A percentile compares a stretch with the other conserved stretches of the same genome.
These are phyloP conservation scores for Trematocara unimaculatum DNA, from an alignment of 2,113 vertebrate genomes.

Conservation along the genomic window DNA sequence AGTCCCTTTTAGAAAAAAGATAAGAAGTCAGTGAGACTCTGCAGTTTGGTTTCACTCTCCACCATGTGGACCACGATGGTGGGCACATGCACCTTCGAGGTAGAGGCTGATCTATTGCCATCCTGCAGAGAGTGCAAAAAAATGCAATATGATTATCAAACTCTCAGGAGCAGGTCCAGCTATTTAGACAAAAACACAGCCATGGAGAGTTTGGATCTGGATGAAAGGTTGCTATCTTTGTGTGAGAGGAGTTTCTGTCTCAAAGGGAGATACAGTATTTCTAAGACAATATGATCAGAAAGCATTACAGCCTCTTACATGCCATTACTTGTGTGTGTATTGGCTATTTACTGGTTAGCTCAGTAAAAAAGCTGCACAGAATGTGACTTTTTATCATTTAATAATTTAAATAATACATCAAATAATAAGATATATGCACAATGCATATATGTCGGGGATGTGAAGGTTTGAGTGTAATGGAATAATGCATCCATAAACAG, in stretches of 20 bases:
- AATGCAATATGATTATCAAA: conserved; percentile 35
- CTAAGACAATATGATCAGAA: conserved; percentile 1
- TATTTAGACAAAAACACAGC: conserved; percentile 26
- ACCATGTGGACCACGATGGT: conserved; percentile 23
- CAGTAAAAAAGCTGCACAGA: background rate
- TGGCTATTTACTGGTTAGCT: background rate
- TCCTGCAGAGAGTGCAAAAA: conserved; percentile 30
- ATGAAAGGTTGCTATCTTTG: conserved; percentile 16
- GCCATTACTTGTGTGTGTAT: background rate
- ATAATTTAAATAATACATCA: background rate
- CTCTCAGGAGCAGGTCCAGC: conserved; percentile 26
- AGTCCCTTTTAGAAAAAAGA: conserved; percentile 44
- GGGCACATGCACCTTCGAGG: conserved; percentile 29
- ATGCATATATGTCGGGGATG: background rate
- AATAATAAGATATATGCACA: background rate
- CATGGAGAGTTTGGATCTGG: background rate
- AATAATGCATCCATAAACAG: background rate
- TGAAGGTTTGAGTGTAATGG: background rate
- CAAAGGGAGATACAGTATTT: background rate
- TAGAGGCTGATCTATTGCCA: conserved; percentile 20
- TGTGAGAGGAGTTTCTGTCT: background rate
- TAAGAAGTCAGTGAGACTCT: conserved; percentile 33
- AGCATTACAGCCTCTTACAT: background rate
- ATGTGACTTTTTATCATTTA: background rate
- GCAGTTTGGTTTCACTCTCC: conserved; percentile 21